A percentile compares a stretch with the other conserved stretches of the same genome.
These are phyloP conservation scores for Acrocephalus scirpaceus DNA, from an alignment of 2,797 vertebrate genomes.

Conservation along the genomic window DNA sequence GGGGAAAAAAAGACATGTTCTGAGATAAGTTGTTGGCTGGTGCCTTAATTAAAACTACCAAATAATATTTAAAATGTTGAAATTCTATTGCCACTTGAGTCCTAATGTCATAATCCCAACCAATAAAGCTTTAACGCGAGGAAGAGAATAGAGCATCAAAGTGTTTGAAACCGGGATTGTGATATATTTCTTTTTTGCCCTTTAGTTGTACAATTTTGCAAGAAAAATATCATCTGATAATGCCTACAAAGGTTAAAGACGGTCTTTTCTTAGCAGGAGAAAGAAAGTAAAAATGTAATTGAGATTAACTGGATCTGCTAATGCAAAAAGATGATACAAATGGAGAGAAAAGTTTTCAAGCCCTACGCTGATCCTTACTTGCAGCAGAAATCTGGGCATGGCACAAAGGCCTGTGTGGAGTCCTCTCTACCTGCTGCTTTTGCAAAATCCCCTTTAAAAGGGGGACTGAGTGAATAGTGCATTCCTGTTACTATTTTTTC, in stretches of 20 bases:
- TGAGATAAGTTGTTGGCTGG: not conserved
- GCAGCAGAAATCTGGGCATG: not conserved
- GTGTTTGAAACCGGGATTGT: not conserved
- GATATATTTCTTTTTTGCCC: not conserved
- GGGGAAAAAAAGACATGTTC: not conserved
- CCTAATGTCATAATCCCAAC: not conserved
- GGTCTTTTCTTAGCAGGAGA: not conserved
- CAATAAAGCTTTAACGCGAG: not conserved
- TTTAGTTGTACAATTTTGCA: not conserved
- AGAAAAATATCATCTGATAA: not conserved
- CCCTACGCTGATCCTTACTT: not conserved
- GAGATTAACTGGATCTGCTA: not conserved
- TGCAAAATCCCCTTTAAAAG: not conserved
- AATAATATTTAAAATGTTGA: not conserved
- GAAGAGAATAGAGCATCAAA: not conserved
- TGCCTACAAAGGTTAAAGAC: not conserved
- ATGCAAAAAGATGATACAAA: not conserved
- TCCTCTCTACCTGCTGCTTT: not conserved
- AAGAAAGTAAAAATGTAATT: not conserved
- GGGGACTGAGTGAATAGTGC: not conserved
- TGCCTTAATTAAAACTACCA: not conserved
- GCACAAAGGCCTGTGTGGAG: not conserved
- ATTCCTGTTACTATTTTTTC: not conserved
- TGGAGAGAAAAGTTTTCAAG: not conserved
- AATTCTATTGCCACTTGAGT: not conserved